Evolutionary conservation across 2,113 vertebrate genomes (phyloP).

Genomic region (Echinops telfairi): DNA sequence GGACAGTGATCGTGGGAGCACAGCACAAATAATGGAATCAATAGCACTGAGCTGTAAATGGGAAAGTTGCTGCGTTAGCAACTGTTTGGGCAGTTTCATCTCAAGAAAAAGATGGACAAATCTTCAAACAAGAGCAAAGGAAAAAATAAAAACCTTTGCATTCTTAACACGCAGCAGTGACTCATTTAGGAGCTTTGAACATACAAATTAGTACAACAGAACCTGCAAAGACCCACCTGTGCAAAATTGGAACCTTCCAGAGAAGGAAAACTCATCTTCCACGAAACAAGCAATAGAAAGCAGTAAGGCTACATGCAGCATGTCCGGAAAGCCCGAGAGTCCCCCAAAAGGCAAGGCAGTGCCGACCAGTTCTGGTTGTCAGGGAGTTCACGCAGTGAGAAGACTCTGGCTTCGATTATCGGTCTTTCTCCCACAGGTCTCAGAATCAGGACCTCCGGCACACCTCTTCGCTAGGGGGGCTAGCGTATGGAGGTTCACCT

Average conservation of each 20-base stretch:
- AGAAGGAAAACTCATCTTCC: background rate
- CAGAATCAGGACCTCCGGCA: constrained; percentile 12
- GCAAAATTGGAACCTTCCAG: background rate
- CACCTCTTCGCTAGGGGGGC: background rate
- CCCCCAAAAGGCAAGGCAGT: background rate
- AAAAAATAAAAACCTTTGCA: background rate
- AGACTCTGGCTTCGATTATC: background rate
- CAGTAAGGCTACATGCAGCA: background rate
- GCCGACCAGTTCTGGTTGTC: background rate
- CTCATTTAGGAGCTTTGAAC: background rate
- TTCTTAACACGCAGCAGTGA: background rate
- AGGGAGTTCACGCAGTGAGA: background rate
- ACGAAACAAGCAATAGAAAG: background rate
- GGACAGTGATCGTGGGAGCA: background rate
- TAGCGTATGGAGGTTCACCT: background rate
- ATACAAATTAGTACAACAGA: background rate
- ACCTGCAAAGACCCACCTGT: background rate
- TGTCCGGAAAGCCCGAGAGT: background rate
- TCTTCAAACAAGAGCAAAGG: no score
- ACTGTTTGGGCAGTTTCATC: background rate
- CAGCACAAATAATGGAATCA: background rate
- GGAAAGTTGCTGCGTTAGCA: background rate
- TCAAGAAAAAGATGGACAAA: background rate
- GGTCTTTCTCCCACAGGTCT: background rate
- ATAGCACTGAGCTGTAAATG: background rate